Evolutionary conservation across 2,113 vertebrate genomes (phyloP).

Genomic region (Ammodytes marinus): DNA sequence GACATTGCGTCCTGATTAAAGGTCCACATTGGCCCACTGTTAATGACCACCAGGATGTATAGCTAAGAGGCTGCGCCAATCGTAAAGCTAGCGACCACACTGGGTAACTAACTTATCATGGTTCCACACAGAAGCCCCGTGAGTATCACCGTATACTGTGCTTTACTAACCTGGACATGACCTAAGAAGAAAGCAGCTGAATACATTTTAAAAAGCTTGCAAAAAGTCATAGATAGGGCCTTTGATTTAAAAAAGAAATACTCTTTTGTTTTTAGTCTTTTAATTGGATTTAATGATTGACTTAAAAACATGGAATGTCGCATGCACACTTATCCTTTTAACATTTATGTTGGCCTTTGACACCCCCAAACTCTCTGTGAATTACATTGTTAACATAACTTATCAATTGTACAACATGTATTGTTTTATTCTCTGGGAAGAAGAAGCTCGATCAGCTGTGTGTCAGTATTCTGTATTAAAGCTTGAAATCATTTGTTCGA

Average conservation of each 20-base stretch:
- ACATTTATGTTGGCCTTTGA: not conserved
- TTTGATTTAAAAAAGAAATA: not conserved
- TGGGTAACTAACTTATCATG: conserved; percentile 63
- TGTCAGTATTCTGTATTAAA: conserved; percentile 17
- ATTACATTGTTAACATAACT: conserved; percentile 10
- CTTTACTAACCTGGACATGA: conserved; percentile 31
- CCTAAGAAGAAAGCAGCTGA: conserved; percentile 19
- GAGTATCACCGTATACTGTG: conserved; percentile 24
- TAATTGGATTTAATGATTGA: not conserved
- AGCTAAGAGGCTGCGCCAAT: conserved; percentile 89
- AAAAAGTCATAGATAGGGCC: not conserved
- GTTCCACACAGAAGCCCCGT: conserved; percentile 18
- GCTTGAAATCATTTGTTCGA: conserved; percentile 2
- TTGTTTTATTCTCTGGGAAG: conserved; percentile 36
- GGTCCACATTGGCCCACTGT: conserved; percentile 89
- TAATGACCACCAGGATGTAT: conserved; percentile 95
- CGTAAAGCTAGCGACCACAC: conserved; percentile 65
- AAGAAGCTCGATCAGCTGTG: not conserved
- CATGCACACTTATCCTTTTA: not conserved
- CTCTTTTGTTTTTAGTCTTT: not conserved
- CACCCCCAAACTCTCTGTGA: not conserved
- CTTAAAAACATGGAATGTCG: not conserved
- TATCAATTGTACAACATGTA: not conserved
- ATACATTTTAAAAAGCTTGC: conserved; percentile 1
- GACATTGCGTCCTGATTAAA: conserved; percentile 89